A percentile compares a stretch with the other conserved stretches of the same genome.
Evolutionary conservation across 2,113 vertebrate genomes (phyloP).

Genomic region (Prietella phreatophila): DNA sequence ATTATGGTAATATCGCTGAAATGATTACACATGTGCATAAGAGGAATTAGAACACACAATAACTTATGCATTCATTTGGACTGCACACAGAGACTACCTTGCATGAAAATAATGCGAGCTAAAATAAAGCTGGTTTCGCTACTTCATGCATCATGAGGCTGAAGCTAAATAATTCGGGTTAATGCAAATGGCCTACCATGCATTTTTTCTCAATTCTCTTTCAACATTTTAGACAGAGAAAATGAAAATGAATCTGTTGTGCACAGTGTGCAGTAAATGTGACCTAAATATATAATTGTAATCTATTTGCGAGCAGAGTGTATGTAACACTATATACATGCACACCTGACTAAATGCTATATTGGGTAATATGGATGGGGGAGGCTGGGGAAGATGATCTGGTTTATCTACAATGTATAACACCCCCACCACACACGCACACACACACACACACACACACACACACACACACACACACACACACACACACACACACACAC

Average conservation of each 20-base stretch:
- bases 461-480: slow-evolving; percentile 38
- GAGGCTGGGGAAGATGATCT: slow-evolving; percentile 10
- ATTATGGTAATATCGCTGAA: slow-evolving; percentile 59
- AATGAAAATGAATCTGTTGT: slow-evolving; percentile 16
- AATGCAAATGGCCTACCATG: slow-evolving; percentile 30
- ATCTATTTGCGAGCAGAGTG: slow-evolving; percentile 20
- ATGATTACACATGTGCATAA: slow-evolving; percentile 53
- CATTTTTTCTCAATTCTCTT: slow-evolving; percentile 11
- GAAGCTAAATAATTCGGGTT: slow-evolving; percentile 29
- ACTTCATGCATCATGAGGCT: slow-evolving; percentile 16
- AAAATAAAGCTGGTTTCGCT: background rate
- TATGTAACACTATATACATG: slow-evolving; percentile 21
- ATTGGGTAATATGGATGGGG: background rate
- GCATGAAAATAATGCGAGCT: slow-evolving; percentile 7
- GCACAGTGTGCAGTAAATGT: slow-evolving; percentile 32
- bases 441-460: slow-evolving; percentile 35
- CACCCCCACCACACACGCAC: background rate
- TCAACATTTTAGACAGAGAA: background rate
- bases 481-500: slow-evolving; percentile 36
- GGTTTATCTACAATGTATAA: slow-evolving; percentile 24
- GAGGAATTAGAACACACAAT: slow-evolving; percentile 55
- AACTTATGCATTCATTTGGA: slow-evolving; percentile 49
- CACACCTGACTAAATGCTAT: slow-evolving; percentile 12
- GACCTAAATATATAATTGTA: slow-evolving; percentile 20
- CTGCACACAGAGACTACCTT: slow-evolving; percentile 29